phyloP scores from a whole-genome alignment of 2,113 vertebrate genomes.

The Serilophus lunatus region DNA sequence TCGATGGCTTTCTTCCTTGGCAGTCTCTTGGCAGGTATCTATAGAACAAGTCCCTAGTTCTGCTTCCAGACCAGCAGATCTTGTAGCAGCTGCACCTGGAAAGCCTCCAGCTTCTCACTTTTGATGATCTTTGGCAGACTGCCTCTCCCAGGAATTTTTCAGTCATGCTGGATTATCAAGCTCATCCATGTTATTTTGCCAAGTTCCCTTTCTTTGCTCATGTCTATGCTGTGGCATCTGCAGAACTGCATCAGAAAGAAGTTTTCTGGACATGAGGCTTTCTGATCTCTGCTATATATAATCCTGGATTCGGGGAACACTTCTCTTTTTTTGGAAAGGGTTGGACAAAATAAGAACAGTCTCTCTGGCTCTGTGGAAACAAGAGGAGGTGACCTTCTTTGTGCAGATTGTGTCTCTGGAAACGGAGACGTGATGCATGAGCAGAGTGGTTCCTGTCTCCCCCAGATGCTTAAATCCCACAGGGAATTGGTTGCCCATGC shows the following conservation, averaged over 20 bases:
- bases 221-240: constrained; percentile 59
- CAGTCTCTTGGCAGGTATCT: constrained; percentile 65
- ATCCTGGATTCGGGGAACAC: background rate
- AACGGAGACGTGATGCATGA: background rate
- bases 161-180: constrained; percentile 67
- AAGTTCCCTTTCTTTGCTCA: constrained; percentile 52
- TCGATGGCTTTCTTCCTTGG: constrained; percentile 61
- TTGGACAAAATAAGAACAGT: constrained; percentile 4
- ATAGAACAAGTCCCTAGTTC: constrained; percentile 62
- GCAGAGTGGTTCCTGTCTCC: background rate
- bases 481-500: background rate
- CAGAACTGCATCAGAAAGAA: constrained; percentile 48
- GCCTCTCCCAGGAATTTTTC: constrained; percentile 68
- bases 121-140: constrained; percentile 68
- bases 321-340: background rate
- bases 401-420: background rate
- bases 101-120: constrained; percentile 65
- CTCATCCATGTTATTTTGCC: constrained; percentile 65
- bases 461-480: background rate
- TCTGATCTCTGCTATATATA: constrained; percentile 36
- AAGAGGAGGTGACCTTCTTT: constrained; percentile 1
- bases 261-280: constrained; percentile 34
- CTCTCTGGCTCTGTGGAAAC: background rate
- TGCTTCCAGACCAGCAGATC: constrained; percentile 66
- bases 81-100: constrained; percentile 71